A percentile compares a stretch with the other conserved stretches of the same genome.
These are phyloP conservation scores for Dryas iulia DNA, from an alignment of 1,140 invertebrate genomes.

Conservation along the genomic window DNA sequence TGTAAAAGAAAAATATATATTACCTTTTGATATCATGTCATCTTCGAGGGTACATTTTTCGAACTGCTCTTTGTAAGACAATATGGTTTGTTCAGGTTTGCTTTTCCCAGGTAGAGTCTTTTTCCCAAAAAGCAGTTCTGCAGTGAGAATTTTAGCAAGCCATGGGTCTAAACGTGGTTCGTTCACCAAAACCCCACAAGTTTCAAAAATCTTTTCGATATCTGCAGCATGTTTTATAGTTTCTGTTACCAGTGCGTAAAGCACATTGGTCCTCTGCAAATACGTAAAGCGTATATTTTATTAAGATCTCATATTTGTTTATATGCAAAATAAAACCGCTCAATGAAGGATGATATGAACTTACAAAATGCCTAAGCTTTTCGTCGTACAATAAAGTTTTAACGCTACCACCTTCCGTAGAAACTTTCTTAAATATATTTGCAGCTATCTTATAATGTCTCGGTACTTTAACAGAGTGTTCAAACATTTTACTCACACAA, in stretches of 20 bases:
- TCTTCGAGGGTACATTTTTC: constrained; percentile 46
- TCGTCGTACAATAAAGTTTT: constrained; percentile 86
- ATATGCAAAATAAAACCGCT: not conserved
- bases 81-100: constrained; percentile 86
- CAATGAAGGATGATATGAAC: constrained; percentile 17
- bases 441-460: constrained; percentile 87
- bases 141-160: constrained; percentile 88
- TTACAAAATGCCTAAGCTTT: constrained; percentile 82
- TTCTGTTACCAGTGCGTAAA: constrained; percentile 87
- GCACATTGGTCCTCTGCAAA: constrained; percentile 85
- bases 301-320: not conserved
- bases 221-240: constrained; percentile 84
- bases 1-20: constrained; percentile 71
- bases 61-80: constrained; percentile 82
- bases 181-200: constrained; percentile 83
- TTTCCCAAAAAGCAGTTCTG: constrained; percentile 92
- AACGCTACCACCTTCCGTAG: constrained; percentile 85
- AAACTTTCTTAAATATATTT: constrained; percentile 84
- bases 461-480: constrained; percentile 88
- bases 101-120: constrained; percentile 83
- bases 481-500: constrained; percentile 76
- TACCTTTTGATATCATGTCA: constrained; percentile 70
- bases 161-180: constrained; percentile 85
- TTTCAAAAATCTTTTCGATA: constrained; percentile 84
- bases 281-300: constrained; percentile 4